Evolutionary conservation across 1,140 invertebrate genomes (phyloP).

Genomic region (Steinernema feltiae): DNA sequence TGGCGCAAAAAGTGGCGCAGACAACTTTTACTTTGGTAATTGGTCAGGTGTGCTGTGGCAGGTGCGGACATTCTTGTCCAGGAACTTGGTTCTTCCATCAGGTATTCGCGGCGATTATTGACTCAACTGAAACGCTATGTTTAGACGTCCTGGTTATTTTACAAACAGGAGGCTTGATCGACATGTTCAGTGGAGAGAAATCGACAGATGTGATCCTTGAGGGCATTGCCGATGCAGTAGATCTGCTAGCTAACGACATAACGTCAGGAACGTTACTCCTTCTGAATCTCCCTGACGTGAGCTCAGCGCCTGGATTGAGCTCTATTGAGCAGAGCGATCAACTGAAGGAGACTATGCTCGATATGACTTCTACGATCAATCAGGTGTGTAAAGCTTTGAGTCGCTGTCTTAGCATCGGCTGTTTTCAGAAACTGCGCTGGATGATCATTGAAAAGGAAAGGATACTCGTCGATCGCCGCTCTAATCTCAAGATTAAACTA

Average conservation of each 20-base stretch:
- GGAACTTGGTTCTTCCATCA: conserved; percentile 19
- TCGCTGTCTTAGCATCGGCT: not conserved
- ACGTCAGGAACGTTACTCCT: conserved; percentile 28
- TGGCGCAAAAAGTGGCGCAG: conserved; percentile 30
- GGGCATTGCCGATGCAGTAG: conserved; percentile 26
- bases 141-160: conserved; percentile 37
- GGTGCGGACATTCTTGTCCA: conserved; percentile 25
- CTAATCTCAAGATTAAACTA: conserved; percentile 14
- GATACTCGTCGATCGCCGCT: not conserved
- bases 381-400: conserved; percentile 11
- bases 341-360: conserved; percentile 21
- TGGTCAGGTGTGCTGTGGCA: conserved; percentile 41
- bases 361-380: conserved; percentile 31
- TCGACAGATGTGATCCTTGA: conserved; percentile 24
- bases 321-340: conserved; percentile 32
- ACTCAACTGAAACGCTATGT: conserved; percentile 17
- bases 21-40: conserved; percentile 38
- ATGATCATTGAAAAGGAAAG: conserved; percentile 7
- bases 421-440: conserved; percentile 22
- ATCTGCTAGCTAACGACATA: conserved; percentile 28
- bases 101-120: not conserved
- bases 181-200: conserved; percentile 39
- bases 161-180: conserved; percentile 33
- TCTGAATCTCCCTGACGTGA: conserved; percentile 26
- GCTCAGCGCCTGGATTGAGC: conserved; percentile 30